phyloP scores from a whole-genome alignment of 30 jellyfish, hydroid and myxozoan species.

The Pseudorhiza aurosa region DNA sequence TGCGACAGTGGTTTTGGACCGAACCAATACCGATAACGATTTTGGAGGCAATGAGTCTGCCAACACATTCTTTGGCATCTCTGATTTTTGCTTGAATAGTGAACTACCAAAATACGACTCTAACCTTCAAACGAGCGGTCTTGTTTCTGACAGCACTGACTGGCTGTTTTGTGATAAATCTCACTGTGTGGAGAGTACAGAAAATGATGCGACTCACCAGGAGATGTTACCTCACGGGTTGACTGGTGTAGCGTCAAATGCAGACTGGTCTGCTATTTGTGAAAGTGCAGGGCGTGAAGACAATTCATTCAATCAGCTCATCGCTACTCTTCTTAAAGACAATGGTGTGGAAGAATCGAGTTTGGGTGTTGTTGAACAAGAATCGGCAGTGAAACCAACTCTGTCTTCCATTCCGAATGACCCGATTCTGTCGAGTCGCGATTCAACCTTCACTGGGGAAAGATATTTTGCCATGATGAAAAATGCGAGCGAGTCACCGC shows the following conservation, averaged over 20 bases:
- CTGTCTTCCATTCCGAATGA: too few relatives aligned
- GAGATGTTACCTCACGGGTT: background rate
- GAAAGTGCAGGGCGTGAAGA: background rate
- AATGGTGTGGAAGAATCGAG: background rate
- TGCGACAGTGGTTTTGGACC: background rate
- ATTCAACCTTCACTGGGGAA: background rate
- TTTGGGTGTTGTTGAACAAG: background rate
- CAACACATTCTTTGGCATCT: background rate
- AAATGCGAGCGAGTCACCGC: background rate
- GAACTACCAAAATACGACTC: background rate
- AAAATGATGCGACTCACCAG: background rate
- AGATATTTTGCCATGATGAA: background rate
- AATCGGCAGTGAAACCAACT: too few relatives aligned
- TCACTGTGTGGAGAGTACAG: background rate
- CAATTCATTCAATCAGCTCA: background rate
- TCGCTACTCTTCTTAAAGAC: slow-evolving; percentile 2
- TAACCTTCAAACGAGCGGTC: background rate
- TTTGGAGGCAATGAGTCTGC: background rate
- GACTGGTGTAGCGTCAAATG: background rate
- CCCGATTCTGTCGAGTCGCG: too few relatives aligned
- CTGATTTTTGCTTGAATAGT: slow-evolving; percentile 10
- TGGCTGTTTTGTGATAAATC: background rate
- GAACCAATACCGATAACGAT: background rate
- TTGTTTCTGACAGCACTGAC: background rate
- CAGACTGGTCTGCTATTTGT: background rate